phyloP scores from a whole-genome alignment of 1,140 invertebrate genomes.

The Sitodiplosis mosellana region DNA sequence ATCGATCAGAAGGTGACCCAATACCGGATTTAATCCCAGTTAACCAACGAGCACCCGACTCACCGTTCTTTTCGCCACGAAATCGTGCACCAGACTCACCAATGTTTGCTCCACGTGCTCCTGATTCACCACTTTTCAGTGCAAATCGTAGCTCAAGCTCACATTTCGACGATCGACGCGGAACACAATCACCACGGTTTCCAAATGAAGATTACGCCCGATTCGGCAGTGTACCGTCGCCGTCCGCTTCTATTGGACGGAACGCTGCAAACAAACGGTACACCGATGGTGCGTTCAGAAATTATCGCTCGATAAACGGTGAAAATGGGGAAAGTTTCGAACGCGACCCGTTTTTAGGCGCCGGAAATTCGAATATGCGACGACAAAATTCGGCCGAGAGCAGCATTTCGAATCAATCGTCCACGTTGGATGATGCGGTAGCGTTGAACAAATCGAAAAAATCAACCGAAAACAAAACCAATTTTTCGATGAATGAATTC shows the following conservation, averaged over 20 bases:
- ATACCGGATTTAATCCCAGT: neutral
- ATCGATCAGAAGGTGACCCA: constrained; percentile 38
- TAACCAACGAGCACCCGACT: neutral
- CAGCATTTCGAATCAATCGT: constrained; percentile 23
- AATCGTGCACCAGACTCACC: constrained; percentile 5
- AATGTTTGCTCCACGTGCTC: constrained; percentile 2
- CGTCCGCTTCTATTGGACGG: neutral
- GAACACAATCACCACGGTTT: neutral
- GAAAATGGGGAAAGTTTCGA: constrained; percentile 3
- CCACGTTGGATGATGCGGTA: constrained; percentile 12
- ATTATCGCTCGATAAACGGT: neutral
- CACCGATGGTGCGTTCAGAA: neutral
- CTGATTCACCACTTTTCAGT: neutral
- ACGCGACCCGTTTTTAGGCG: constrained; percentile 13
- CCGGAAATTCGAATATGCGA: constrained; percentile 14
- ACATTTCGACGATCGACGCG: neutral
- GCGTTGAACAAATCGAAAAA: neutral
- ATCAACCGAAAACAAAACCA: too few species aligned
- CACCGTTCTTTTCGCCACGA: neutral
- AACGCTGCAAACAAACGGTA: neutral
- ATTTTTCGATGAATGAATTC: too few species aligned
- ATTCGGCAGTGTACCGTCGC: neutral
- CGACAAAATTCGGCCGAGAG: constrained; percentile 23
- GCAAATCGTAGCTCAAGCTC: neutral
- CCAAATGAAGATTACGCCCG: neutral